Base-by-base conservation (phyloP, 2,888 invertebrate genomes). In the Embidobia sp. region DNA sequence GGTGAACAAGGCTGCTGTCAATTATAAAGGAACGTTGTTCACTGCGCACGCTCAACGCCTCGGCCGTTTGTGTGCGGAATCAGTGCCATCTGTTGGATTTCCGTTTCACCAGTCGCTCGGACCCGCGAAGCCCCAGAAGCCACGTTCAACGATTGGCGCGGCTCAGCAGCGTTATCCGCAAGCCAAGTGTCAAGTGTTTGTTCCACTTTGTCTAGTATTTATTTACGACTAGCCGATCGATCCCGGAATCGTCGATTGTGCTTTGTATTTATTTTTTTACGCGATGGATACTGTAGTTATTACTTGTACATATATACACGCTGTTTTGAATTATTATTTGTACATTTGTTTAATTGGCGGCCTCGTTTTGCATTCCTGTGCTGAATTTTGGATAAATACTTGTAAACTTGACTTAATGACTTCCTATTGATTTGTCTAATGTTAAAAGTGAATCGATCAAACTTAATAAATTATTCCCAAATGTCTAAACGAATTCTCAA, bases 101-200 rank as follows among this genome's bases (percentile, higher is more conserved):
- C 5, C 10, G 15, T 15, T 40, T 49, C 15, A 16, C n/a, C 11
- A 16, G 49, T 57, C 37, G 67, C 57, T 48, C 48, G 22, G 13
- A 46, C 37, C 40, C 57, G 29, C 16, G n/a, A 5, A 37, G 48
- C 40, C 49, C 42, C 49, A 42, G 33, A 40, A 29, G 51, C 59
- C 59, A 70, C 70, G 51, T 35, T 37, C 42, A 61, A 57, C 51
- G 63, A 53, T 37, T 55, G 46, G 35, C 35, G 42, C 78, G 80
- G 80, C 82, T 83, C 82, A 80, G 81, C 79, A 80, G 80, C 76
- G 82, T 84, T 84, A 82, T 79, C 83, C 82, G 83, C 76, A 75
- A 78, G 42, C 79, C 42, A 57, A 59, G 31, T 64, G 22, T 18
- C 49, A n/a, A n/a, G 6, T 22, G 18, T 57, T 55, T 19, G 48